Conservation (phyloP, 2,888 invertebrate genomes). For the Catonia carolina region DNA sequence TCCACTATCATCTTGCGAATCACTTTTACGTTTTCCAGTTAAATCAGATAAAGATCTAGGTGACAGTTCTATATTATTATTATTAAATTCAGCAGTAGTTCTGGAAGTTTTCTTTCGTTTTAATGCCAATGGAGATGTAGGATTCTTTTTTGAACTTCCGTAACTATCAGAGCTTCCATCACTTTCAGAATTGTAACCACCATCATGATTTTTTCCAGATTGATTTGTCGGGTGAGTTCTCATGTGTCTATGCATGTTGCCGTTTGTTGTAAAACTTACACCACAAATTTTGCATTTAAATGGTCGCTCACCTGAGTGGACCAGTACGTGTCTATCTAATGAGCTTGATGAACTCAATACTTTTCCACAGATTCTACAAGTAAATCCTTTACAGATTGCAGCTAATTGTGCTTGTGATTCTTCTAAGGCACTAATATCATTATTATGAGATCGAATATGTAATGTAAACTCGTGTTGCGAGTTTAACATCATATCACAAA, state of each 20-base stretch:
- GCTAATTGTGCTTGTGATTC: conserved; percentile 14
- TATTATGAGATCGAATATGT: conserved; percentile 60
- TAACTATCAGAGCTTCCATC: conserved; percentile 26
- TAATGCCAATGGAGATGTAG: conserved; percentile 1
- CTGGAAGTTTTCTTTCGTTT: conserved; percentile 21
- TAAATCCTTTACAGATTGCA: conserved; percentile 45
- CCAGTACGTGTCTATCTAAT: conserved; percentile 62
- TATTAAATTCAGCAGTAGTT: conserved; percentile 23
- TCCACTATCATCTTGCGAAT: conserved; percentile 11
- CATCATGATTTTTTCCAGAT: conserved; percentile 7
- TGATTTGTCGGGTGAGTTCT: conserved; percentile 53
- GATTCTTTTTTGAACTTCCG: conserved; percentile 5
- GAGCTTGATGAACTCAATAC: conserved; percentile 70
- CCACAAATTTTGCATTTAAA: conserved; percentile 72
- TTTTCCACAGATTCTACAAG: conserved; percentile 61
- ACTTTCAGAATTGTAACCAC: conserved; percentile 19
- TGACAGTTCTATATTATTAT: conserved; percentile 20
- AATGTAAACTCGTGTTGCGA: conserved; percentile 60
- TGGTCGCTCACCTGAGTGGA: conserved; percentile 73
- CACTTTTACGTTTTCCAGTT: conserved; percentile 12
- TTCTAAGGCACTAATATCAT: conserved; percentile 42
- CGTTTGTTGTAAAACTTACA: conserved; percentile 76
- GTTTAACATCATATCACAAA: conserved; percentile 28
- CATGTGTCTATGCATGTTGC: conserved; percentile 79
- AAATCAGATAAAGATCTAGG: not conserved